A percentile compares a stretch with the other conserved stretches of the same genome.
Conservation (phyloP, 2,113 vertebrate species). For the Orycteropus afer region DNA sequence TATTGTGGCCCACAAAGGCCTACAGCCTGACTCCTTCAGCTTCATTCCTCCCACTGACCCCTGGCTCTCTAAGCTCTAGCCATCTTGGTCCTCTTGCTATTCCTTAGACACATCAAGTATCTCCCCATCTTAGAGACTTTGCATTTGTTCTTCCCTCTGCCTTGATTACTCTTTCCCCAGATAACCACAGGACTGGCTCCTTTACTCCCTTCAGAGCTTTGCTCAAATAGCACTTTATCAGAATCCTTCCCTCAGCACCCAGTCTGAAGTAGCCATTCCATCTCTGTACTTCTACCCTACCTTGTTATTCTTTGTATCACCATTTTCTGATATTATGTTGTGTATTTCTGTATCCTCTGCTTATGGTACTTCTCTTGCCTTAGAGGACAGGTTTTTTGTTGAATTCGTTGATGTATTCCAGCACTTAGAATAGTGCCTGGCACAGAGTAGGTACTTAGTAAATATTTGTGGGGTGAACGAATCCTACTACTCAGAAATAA, state of each 20-base stretch:
- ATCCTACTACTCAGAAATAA: background rate
- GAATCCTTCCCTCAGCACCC: background rate
- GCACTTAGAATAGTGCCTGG: background rate
- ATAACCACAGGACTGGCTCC: background rate
- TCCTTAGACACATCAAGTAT: background rate
- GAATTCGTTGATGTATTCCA: background rate
- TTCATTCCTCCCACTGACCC: background rate
- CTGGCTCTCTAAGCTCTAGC: background rate
- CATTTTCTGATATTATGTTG: background rate
- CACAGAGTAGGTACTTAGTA: background rate
- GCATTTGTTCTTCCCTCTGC: background rate
- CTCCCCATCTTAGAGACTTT: background rate
- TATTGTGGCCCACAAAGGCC: background rate
- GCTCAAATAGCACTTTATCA: background rate
- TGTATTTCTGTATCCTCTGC: slow-evolving; percentile 22
- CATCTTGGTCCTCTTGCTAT: background rate
- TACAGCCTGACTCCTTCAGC: background rate
- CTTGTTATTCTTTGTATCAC: background rate
- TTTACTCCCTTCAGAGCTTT: background rate
- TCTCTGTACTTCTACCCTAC: background rate
- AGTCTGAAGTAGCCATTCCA: background rate
- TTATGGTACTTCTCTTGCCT: background rate
- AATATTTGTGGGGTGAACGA: background rate
- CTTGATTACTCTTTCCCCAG: background rate
- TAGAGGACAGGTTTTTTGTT: background rate